Evolutionary conservation across 2,113 vertebrate species (phyloP).

Genomic region (Lophius piscatorius): DNA sequence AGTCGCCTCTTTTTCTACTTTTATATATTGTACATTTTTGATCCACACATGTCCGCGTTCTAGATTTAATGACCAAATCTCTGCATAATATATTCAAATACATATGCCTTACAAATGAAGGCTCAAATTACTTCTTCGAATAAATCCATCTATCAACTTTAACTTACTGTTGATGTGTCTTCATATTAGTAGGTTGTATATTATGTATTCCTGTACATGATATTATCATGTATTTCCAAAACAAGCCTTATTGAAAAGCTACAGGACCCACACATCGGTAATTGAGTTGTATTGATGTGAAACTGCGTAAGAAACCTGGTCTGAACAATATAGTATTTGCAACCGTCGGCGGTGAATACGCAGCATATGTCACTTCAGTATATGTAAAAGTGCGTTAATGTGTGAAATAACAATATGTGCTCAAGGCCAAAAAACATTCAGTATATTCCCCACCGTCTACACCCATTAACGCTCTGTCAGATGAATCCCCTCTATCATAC

Average conservation of each 20-base stretch:
- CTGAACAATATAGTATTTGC: slow-evolving; percentile 26
- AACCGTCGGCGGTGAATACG: slow-evolving; percentile 36
- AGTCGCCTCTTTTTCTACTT: too few relatives aligned
- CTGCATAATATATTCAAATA: too few relatives aligned
- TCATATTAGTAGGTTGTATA: slow-evolving; percentile 5
- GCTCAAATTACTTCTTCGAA: slow-evolving; percentile 34
- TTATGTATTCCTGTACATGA: slow-evolving; percentile 11
- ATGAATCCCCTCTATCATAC: slow-evolving; percentile 13
- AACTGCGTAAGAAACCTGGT: slow-evolving; percentile 29
- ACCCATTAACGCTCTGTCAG: slow-evolving; percentile 46
- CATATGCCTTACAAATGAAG: slow-evolving; percentile 21
- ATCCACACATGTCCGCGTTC: too few relatives aligned
- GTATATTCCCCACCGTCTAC: slow-evolving; percentile 51
- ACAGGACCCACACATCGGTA: slow-evolving; percentile 29
- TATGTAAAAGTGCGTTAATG: slow-evolving; percentile 20
- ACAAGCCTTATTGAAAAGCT: slow-evolving; percentile 18
- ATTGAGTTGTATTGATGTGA: slow-evolving; percentile 39
- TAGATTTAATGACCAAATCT: too few relatives aligned
- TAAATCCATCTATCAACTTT: slow-evolving; percentile 27
- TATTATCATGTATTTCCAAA: slow-evolving; percentile 33
- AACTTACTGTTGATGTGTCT: slow-evolving; percentile 32
- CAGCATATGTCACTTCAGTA: slow-evolving; percentile 16
- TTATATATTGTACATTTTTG: too few relatives aligned
- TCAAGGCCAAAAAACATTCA: slow-evolving; percentile 12
- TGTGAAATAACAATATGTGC: slow-evolving; percentile 25